Conservation (phyloP, 23 tunicate genomes). For the Phallusia fumigata region DNA sequence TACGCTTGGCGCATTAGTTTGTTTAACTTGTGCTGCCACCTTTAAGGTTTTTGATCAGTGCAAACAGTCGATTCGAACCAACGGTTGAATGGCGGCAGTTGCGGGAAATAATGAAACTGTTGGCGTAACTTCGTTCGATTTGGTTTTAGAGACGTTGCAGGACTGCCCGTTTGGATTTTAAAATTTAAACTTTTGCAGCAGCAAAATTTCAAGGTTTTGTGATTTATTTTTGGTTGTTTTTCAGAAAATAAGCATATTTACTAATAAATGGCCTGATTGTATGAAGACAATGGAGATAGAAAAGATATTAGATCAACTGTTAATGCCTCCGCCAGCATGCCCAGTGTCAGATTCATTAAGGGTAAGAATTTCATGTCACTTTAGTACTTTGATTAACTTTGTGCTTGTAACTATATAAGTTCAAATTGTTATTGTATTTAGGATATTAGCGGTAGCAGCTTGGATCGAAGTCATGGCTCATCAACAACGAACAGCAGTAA, state of each 20-base stretch:
- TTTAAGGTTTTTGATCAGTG: background rate
- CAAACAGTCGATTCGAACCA: slow-evolving; percentile 3
- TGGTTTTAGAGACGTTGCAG: background rate
- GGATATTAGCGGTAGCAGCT: slow-evolving; percentile 16
- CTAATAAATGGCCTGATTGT: background rate
- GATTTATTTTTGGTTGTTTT: background rate
- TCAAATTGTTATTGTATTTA: background rate
- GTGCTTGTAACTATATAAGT: background rate
- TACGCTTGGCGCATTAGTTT: too few species aligned
- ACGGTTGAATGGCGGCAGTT: slow-evolving; percentile 37
- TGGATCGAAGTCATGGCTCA: slow-evolving; percentile 52
- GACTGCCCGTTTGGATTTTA: too few species aligned
- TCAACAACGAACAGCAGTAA: slow-evolving; percentile 43
- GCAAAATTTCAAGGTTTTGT: too few species aligned
- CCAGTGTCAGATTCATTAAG: slow-evolving; percentile 16
- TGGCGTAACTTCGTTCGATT: background rate
- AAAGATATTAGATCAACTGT: slow-evolving; percentile 43
- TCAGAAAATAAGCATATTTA: background rate
- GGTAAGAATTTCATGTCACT: background rate
- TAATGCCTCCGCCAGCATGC: slow-evolving; percentile 39
- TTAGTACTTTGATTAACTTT: background rate
- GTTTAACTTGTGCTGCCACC: too few species aligned
- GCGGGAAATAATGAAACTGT: slow-evolving; percentile 17
- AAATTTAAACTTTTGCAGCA: too few species aligned
- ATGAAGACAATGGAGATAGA: slow-evolving; percentile 36